Evolutionary conservation across 2,113 vertebrate species (phyloP).

Genomic region (Carettochelys insculpta): DNA sequence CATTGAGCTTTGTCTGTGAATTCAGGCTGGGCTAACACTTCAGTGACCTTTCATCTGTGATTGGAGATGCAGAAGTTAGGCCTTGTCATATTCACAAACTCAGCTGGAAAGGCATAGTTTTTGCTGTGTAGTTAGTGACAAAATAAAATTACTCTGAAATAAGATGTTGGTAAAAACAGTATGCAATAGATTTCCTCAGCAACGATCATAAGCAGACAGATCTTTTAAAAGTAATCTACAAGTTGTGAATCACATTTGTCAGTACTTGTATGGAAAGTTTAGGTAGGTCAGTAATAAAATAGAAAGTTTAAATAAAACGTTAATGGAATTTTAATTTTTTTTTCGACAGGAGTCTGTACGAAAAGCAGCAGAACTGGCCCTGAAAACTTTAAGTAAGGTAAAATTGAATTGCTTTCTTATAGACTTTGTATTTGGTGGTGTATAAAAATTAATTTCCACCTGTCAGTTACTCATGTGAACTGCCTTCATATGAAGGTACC

Average conservation of each 20-base stretch:
- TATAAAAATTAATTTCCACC: neutral
- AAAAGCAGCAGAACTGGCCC: constrained; percentile 92
- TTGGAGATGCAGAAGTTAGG: neutral
- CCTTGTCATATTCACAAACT: neutral
- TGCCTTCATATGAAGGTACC: neutral
- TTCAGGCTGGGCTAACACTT: neutral
- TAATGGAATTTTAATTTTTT: constrained; percentile 12
- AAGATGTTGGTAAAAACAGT: neutral
- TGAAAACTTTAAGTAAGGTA: constrained; percentile 99
- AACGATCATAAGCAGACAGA: neutral
- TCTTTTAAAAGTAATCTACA: neutral
- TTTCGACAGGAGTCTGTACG: constrained; percentile 92
- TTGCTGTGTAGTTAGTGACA: neutral
- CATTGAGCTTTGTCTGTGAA: neutral
- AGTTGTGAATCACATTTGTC: neutral
- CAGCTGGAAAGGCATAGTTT: neutral
- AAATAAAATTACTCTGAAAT: neutral
- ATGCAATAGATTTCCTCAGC: neutral
- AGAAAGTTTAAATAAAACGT: neutral
- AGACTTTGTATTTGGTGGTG: neutral
- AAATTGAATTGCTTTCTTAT: neutral
- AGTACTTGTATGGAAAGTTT: neutral
- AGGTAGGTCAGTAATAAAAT: fast-evolving
- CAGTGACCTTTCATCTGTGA: neutral
- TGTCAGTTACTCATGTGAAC: neutral